Percentiles rank a stretch among this genome's conserved stretches.
phyloP scores from a whole-genome alignment of 2,888 invertebrate genomes.

The Empis livida region DNA sequence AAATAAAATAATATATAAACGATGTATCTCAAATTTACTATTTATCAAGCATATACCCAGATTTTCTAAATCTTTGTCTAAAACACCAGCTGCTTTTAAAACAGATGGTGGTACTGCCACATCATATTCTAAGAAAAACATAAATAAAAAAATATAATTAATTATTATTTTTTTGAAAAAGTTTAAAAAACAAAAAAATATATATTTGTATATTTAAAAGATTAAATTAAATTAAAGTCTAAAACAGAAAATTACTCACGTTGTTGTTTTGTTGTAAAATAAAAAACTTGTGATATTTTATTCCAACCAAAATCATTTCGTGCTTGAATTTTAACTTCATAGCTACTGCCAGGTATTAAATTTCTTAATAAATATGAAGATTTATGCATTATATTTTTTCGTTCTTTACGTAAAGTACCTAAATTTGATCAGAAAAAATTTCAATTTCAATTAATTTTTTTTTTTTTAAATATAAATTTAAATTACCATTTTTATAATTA shows the following conservation, averaged over 20 bases:
- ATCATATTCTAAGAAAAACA: constrained; percentile 31
- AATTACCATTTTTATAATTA: not conserved
- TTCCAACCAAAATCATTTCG: constrained; percentile 45
- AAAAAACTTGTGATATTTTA: constrained; percentile 40
- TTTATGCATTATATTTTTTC: constrained; percentile 30
- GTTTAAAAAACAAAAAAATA: no score
- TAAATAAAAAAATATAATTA: constrained; percentile 6
- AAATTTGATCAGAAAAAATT: not conserved
- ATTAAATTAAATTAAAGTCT: no score
- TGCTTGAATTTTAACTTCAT: constrained; percentile 43
- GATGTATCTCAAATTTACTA: no score
- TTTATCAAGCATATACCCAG: no score
- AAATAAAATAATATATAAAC: no score
- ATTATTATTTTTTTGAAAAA: no score
- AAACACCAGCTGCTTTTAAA: constrained; percentile 24
- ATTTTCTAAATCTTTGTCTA: constrained; percentile 14
- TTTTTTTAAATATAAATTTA: not conserved
- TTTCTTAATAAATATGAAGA: constrained; percentile 41
- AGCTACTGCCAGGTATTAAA: constrained; percentile 40
- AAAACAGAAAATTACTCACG: no score
- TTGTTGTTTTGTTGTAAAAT: constrained; percentile 40
- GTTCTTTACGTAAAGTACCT: not conserved
- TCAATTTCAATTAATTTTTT: not conserved
- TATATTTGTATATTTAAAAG: no score
- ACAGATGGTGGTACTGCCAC: constrained; percentile 37